phyloP scores from a whole-genome alignment of 2,113 vertebrate genomes.

The Nycticryphes semicollaris region DNA sequence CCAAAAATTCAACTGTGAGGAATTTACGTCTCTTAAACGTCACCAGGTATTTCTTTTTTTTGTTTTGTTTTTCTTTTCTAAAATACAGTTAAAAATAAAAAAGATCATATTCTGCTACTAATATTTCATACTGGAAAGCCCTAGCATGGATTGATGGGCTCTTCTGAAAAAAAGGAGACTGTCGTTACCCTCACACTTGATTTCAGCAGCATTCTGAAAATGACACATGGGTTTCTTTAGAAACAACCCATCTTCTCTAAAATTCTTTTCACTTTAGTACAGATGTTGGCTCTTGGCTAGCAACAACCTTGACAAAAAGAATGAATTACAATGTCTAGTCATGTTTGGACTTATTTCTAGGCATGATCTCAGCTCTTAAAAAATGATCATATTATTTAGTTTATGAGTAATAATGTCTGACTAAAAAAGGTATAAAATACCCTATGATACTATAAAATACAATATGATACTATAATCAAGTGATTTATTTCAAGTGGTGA shows the following conservation, averaged over 20 bases:
- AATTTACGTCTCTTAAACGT: not conserved
- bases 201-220: not conserved
- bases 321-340: slow-evolving; percentile 29
- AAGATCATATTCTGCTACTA: not conserved
- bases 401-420: slow-evolving; percentile 36
- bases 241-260: not conserved
- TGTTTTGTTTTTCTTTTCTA: not conserved
- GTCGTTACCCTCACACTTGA: not conserved
- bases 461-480: not conserved
- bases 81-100: not conserved
- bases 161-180: not conserved
- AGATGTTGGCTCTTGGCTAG: not conserved
- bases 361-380: slow-evolving; percentile 26
- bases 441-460: not conserved
- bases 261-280: not conserved
- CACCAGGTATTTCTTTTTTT: not conserved
- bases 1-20: not conserved
- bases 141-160: not conserved
- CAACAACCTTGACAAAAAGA: not conserved
- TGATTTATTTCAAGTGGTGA: not conserved
- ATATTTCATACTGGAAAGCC: not conserved
- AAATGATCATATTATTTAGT: not conserved
- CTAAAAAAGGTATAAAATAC: not conserved
- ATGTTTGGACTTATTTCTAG: slow-evolving; percentile 21
- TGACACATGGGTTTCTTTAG: not conserved